Percentiles rank a stretch among this genome's conserved stretches.
Conservation (phyloP, 1,140 invertebrate genomes). For the Bombus picipes region DNA sequence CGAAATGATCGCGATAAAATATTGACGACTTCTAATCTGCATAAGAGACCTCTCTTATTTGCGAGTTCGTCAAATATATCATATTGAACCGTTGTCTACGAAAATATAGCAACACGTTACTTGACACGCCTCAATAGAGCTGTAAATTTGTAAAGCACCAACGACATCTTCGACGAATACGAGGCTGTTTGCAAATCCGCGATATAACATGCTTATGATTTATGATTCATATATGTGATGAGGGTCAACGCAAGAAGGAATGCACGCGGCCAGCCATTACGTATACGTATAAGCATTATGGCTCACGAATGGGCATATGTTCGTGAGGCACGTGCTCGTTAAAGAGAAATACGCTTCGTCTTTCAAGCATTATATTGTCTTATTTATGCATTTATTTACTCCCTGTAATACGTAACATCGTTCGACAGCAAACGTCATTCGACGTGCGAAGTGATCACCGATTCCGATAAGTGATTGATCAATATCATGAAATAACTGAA, state of each 20-base stretch:
- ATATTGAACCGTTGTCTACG: constrained; percentile 4
- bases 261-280: constrained; percentile 38
- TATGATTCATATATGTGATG: constrained; percentile 44
- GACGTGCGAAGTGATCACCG: not conserved
- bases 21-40: not conserved
- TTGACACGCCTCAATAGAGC: constrained; percentile 19
- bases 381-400: constrained; percentile 15
- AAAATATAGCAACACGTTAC: not conserved
- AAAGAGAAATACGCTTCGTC: constrained; percentile 34
- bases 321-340: constrained; percentile 40
- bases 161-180: constrained; percentile 20
- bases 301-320: constrained; percentile 32
- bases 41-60: not conserved
- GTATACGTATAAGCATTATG: constrained; percentile 34
- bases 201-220: constrained; percentile 43
- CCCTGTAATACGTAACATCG: not conserved
- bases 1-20: not conserved
- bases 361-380: constrained; percentile 38
- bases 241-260: constrained; percentile 42
- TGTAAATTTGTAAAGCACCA: constrained; percentile 27
- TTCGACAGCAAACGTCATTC: not conserved
- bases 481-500: not conserved
- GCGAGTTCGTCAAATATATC: constrained; percentile 1
- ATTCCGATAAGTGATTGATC: not conserved
- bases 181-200: constrained; percentile 42